A percentile compares a stretch with the other conserved stretches of the same genome.
Evolutionary conservation across 2,888 invertebrate genomes (phyloP).

Genomic region (Nomada lathburiana): DNA sequence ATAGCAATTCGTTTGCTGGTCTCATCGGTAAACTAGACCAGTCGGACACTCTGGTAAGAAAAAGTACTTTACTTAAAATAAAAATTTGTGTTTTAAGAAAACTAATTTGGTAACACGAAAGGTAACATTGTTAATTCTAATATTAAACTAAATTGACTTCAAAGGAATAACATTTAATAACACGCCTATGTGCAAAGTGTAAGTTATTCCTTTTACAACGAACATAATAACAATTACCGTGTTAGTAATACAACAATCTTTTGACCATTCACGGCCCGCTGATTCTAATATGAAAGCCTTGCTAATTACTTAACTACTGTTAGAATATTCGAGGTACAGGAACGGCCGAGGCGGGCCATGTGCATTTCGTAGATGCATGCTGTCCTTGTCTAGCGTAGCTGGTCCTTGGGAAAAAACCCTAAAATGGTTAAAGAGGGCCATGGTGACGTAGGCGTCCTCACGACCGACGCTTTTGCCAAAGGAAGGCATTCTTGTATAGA

Average conservation of each 20-base stretch:
- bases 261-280: conserved; percentile 86
- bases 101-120: background rate
- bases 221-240: background rate
- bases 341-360: no score
- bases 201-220: background rate
- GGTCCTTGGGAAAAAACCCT: no score
- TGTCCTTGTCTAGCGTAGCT: no score
- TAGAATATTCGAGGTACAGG: no score
- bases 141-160: background rate
- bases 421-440: no score
- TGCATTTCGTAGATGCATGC: no score
- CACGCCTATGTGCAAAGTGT: background rate
- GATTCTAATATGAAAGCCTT: conserved; percentile 64
- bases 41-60: conserved; percentile 75
- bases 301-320: conserved; percentile 62
- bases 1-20: conserved; percentile 88
- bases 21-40: conserved; percentile 77
- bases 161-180: background rate
- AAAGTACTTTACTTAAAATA: background rate
- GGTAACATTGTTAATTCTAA: background rate
- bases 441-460: no score
- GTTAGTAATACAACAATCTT: conserved; percentile 58
- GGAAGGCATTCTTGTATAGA: no score
- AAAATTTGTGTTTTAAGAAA: background rate
- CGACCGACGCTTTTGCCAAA: no score